Percentiles rank a stretch among this genome's conserved stretches.
These are phyloP conservation scores for Scolopax rusticola DNA, from an alignment of 2,797 vertebrate species.

Conservation along the genomic window DNA sequence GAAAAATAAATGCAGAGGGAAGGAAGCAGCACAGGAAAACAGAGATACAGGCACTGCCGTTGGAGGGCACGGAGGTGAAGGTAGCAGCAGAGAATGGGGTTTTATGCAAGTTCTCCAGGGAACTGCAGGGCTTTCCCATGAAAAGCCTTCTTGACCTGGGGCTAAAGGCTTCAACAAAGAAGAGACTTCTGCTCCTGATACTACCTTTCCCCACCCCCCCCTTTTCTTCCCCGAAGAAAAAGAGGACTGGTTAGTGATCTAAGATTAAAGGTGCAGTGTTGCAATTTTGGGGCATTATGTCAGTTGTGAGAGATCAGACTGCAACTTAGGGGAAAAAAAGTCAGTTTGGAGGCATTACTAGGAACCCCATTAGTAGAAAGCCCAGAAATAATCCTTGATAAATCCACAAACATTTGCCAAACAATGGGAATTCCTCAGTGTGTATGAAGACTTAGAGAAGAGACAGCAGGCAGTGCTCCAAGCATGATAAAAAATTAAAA, in stretches of 20 bases:
- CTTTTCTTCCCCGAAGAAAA: slow-evolving; percentile 24
- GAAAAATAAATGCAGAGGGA: background rate
- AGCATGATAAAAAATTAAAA: slow-evolving; percentile 8
- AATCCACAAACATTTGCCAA: background rate
- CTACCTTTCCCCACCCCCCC: background rate
- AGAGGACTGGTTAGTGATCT: slow-evolving; percentile 3
- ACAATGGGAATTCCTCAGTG: background rate
- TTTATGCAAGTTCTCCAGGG: slow-evolving; percentile 51
- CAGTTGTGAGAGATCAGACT: slow-evolving; percentile 7
- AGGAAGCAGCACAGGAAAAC: background rate
- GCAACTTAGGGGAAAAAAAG: accelerated
- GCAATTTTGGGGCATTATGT: slow-evolving; percentile 20
- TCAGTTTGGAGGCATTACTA: slow-evolving; percentile 1
- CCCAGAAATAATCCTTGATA: slow-evolving; percentile 8
- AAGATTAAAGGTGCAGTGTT: slow-evolving; percentile 40
- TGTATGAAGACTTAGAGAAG: background rate
- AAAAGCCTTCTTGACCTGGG: slow-evolving; percentile 42
- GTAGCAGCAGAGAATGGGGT: background rate
- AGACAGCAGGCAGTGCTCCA: slow-evolving; percentile 20
- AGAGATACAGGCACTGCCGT: background rate
- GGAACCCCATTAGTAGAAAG: slow-evolving; percentile 2
- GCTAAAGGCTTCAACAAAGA: slow-evolving; percentile 55
- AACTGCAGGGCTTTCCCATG: background rate
- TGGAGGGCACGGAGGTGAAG: background rate
- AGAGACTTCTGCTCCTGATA: slow-evolving; percentile 21